Base-by-base conservation (phyloP, 2,113 vertebrate genomes). In the Melanocharis versteri region DNA sequence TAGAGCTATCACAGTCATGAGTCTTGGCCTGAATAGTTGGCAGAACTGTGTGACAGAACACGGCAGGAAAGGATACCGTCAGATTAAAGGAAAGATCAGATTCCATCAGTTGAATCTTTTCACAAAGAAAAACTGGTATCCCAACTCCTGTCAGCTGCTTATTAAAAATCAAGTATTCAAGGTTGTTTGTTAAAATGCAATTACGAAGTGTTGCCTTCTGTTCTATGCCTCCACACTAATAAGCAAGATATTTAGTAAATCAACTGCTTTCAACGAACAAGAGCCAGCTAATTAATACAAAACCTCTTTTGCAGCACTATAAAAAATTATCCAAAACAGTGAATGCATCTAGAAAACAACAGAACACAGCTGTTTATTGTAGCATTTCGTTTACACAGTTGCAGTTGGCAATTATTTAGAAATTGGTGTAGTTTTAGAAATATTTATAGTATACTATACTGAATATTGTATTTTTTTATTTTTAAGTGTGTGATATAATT, bases 241-340 rank as follows among this genome's bases (percentile, higher is more conserved):
- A 97, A 96, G 92, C 87, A 90, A 96, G 96, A 86, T 92, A 97
- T 96, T 97, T 96, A 95, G 94, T 97, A 96, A 96, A 97, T 94
- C 65, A 95, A 62, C 89, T 69, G 78, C 81, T 94, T 96, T 92
- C 75, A 92, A 79, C 9, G 92, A 96, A 91, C 47, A 88, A 97
- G 80, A 96, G 58, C 68, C 93, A 93, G 83, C 92, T 98, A 97
- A 98, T 97, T 95, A 97, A 91, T 90, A 70, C 56, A 48, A 96
- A 96, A 89, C 48, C 50, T 35, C 10, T 93, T 97, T 96, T 96
- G 89, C 90, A 90, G 95, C 91, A 64, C 92, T 89, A 71, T 56
- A 81, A 93, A 95, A 92, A 61, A 97, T 84, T 96, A 93, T 96
- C 82, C 87, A 94, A 93, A 92, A 23, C 47, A 90, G 26, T 3